phyloP scores from a whole-genome alignment of 2,797 vertebrate species.

The Sebastes dallii region DNA sequence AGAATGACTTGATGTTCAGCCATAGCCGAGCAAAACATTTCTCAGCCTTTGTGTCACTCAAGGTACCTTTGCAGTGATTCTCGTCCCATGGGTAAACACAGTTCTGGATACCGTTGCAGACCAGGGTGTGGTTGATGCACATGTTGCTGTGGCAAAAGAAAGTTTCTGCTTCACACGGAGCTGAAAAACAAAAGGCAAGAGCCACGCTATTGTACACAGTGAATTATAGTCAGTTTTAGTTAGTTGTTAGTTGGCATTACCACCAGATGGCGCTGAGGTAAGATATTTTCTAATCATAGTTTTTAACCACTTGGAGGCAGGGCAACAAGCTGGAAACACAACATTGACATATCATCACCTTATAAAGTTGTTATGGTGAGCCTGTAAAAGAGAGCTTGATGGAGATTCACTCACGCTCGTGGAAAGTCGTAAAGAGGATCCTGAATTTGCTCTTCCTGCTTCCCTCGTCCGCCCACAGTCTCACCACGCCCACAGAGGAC shows the following conservation, averaged over 20 bases:
- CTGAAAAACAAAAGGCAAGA: constrained; percentile 68
- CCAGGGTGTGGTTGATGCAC: constrained; percentile 96
- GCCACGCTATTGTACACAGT: neutral
- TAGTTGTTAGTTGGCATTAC: neutral
- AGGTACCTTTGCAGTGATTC: constrained; percentile 95
- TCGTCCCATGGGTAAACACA: constrained; percentile 99
- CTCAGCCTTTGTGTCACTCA: neutral
- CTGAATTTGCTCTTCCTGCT: constrained; percentile 93
- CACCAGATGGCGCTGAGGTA: neutral
- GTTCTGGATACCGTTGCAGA: constrained; percentile 98
- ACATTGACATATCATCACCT: no score
- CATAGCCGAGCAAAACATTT: neutral
- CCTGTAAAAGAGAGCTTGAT: neutral
- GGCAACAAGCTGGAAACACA: neutral
- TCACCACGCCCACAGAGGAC: constrained; percentile 91
- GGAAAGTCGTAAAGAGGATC: constrained; percentile 95
- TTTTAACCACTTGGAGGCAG: neutral
- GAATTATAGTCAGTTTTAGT: no score
- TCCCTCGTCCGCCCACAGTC: constrained; percentile 97
- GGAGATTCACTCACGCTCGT: constrained; percentile 61
- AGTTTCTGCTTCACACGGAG: constrained; percentile 91
- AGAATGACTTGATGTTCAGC: neutral
- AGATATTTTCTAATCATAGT: neutral
- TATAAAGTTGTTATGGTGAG: neutral
- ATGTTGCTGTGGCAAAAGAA: constrained; percentile 99